Conservation (phyloP, 2,797 vertebrate species). For the Vireo griseus region DNA sequence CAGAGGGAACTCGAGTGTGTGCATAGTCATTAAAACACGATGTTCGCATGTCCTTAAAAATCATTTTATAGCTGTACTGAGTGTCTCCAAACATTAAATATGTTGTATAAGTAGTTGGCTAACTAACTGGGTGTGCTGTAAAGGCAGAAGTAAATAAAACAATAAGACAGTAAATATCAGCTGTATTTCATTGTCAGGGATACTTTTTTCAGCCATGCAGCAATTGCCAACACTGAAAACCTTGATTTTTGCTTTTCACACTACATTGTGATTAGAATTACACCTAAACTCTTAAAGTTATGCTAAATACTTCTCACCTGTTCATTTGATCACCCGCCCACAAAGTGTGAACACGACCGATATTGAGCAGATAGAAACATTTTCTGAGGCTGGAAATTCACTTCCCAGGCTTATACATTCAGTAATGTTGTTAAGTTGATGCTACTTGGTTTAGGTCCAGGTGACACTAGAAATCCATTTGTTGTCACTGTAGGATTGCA, state of each 20-base stretch:
- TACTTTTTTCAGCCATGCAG: slow-evolving; percentile 41
- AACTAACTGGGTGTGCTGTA: slow-evolving; percentile 65
- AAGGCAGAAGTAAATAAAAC: slow-evolving; percentile 71
- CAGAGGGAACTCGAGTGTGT: slow-evolving; percentile 36
- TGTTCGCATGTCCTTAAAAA: slow-evolving; percentile 66
- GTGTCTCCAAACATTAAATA: slow-evolving; percentile 69
- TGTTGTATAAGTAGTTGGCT: slow-evolving; percentile 71
- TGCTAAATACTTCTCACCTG: background rate
- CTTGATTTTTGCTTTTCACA: slow-evolving; percentile 19
- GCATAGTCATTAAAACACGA: slow-evolving; percentile 49
- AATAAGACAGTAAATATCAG: slow-evolving; percentile 60
- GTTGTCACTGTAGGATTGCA: background rate
- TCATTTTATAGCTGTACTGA: slow-evolving; percentile 61
- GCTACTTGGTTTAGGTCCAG: background rate
- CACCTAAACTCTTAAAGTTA: slow-evolving; percentile 23
- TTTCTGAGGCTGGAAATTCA: background rate
- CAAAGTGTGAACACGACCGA: background rate
- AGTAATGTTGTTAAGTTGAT: background rate
- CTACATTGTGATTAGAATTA: slow-evolving; percentile 58
- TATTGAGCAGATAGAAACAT: background rate
- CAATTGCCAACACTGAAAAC: slow-evolving; percentile 52
- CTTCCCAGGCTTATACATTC: background rate
- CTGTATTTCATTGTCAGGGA: slow-evolving; percentile 53
- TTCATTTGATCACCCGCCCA: background rate
- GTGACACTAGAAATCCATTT: background rate